Evolutionary conservation across 2,888 invertebrate genomes (phyloP).

Genomic region (Ectropis crepuscularia): DNA sequence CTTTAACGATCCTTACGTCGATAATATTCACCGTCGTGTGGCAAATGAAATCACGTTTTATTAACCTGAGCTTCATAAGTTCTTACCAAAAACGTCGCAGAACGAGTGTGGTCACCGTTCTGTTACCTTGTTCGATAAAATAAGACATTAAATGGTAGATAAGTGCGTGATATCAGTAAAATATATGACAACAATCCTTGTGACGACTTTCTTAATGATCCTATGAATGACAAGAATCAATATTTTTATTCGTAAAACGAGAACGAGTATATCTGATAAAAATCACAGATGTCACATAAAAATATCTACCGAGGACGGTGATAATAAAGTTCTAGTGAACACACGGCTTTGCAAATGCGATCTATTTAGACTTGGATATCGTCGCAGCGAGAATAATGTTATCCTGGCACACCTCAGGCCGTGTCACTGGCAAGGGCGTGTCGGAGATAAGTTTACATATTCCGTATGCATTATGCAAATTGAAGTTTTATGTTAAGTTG

Average conservation of each 20-base stretch:
- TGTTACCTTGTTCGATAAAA: slow-evolving; percentile 41
- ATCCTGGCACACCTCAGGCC: slow-evolving; percentile 79
- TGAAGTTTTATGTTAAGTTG: slow-evolving; percentile 81
- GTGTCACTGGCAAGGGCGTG: slow-evolving; percentile 81
- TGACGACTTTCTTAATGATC: slow-evolving; percentile 23
- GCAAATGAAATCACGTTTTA: slow-evolving; percentile 71
- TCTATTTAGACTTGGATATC: slow-evolving; percentile 80
- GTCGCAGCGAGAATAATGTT: slow-evolving; percentile 78
- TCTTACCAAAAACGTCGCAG: slow-evolving; percentile 57
- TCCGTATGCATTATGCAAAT: slow-evolving; percentile 84
- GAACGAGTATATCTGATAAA: slow-evolving; percentile 35
- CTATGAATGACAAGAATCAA: slow-evolving; percentile 19
- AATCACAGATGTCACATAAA: slow-evolving; percentile 38
- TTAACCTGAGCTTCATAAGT: slow-evolving; percentile 60
- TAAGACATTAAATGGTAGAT: slow-evolving; percentile 34
- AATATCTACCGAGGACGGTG: slow-evolving; percentile 49
- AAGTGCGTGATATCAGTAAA: slow-evolving; percentile 30
- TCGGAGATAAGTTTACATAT: slow-evolving; percentile 82
- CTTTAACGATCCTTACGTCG: slow-evolving; percentile 69
- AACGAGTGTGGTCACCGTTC: slow-evolving; percentile 52
- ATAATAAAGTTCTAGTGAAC: slow-evolving; percentile 64
- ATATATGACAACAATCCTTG: slow-evolving; percentile 17
- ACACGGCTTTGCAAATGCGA: slow-evolving; percentile 72
- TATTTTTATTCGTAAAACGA: slow-evolving; percentile 36
- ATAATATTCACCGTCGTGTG: slow-evolving; percentile 67